Base-by-base conservation (phyloP, 2,113 vertebrate species). In the Mionectes macconnelli region DNA sequence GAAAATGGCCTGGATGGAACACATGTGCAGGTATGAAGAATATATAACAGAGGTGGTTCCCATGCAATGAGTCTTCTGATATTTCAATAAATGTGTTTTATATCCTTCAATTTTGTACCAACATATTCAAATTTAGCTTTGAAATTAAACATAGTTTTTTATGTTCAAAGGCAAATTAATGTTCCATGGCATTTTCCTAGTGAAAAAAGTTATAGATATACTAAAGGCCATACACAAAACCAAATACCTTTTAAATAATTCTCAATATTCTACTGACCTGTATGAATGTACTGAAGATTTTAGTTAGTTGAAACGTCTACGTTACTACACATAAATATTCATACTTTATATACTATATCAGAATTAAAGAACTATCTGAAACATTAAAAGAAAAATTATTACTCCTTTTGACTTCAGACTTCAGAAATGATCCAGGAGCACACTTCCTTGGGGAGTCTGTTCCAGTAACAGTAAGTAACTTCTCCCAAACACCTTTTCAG, bases 61-160 rank as follows among this genome's bases (percentile, higher is more conserved):
- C 0, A 3, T 40, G 18, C 2, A 63, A 57, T 63, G 80, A 0
- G 1, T 22, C 3, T 64, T 16, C 10, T 76, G 33, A 50, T 76
- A 68, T 67, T 23, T 73, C 42, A 28, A 10, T 45, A 64, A 53
- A 53, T 6, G 2, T 31, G 8, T 14, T 63, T 73, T 64, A 15
- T 30, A 72, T 40, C 14, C 9, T 44, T 40, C 15, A 50, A 12
- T 59, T 79, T 87, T 53, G 14, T 44, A 66, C 24, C 8, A 45
- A 30, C 4, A 17, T 68, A 45, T 52, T 74, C 14, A 73, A 74
- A 72, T 72, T 64, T 53, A 18, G 1, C 8, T 37, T 88, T 10
- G 40, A 37, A 28, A 57, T 33, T 20, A 60, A 64, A 47, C 9
- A 19, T 10, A 63, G n/a, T n/a, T n/a, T 40, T 27, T 0, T 24